Evolutionary conservation across 2,797 vertebrate species (phyloP).

Genomic region (Onychomys arenicola): DNA sequence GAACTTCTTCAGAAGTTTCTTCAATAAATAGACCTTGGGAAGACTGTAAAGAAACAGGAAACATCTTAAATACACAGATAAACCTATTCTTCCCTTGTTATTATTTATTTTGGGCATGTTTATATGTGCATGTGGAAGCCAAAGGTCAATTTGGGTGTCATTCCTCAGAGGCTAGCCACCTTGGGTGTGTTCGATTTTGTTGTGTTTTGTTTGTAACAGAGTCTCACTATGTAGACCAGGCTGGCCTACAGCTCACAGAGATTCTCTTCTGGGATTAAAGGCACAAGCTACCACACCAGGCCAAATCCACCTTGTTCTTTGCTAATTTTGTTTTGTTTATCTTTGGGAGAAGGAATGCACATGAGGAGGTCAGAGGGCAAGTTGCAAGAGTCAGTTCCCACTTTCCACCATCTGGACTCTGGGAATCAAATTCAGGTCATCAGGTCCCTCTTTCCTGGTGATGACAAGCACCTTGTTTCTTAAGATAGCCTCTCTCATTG

Average conservation of each 20-base stretch:
- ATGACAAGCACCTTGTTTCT: not conserved
- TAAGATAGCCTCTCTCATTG: not conserved
- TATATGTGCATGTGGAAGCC: not conserved
- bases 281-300: not conserved
- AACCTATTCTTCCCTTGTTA: constrained; percentile 20
- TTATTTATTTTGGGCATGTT: not conserved
- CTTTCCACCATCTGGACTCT: not conserved
- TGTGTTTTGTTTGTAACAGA: not conserved
- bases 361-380: not conserved
- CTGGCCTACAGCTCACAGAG: not conserved
- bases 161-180: not conserved
- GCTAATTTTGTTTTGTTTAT: not conserved
- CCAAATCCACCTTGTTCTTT: not conserved
- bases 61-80: constrained; percentile 54
- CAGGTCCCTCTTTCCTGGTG: not conserved
- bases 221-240: not conserved
- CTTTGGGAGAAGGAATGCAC: not conserved
- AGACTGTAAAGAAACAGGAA: constrained; percentile 82
- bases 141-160: not conserved
- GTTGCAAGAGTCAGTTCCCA: not conserved
- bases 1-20: constrained; percentile 81
- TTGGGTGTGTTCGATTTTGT: not conserved
- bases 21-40: constrained; percentile 85
- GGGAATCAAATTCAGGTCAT: not conserved
- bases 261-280: not conserved